Percentiles rank a stretch among this genome's conserved stretches.
Conservation (phyloP, 2,113 vertebrate genomes). For the Cygnus buccinator region DNA sequence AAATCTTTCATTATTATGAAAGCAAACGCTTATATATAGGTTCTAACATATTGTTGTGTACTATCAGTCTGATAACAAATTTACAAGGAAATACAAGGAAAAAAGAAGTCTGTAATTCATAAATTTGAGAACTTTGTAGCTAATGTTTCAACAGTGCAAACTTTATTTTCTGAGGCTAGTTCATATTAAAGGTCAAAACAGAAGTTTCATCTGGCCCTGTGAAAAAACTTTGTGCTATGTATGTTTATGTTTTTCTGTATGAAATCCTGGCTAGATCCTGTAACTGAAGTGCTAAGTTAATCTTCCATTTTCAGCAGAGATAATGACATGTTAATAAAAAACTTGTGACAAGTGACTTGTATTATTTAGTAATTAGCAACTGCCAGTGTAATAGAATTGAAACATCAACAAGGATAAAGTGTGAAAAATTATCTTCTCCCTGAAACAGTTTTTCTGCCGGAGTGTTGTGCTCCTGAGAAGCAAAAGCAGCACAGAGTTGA, state of each 20-base stretch:
- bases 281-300: background rate
- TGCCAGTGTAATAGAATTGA: conserved; percentile 25
- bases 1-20: background rate
- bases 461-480: background rate
- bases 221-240: background rate
- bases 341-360: conserved; percentile 11
- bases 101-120: background rate
- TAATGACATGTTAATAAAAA: background rate
- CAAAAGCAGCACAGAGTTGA: background rate
- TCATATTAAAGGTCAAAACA: background rate
- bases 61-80: background rate
- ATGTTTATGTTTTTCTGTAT: background rate
- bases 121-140: background rate
- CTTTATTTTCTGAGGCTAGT: background rate
- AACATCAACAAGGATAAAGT: conserved; percentile 17
- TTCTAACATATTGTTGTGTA: background rate
- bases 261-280: background rate
- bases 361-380: conserved; percentile 39
- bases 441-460: background rate
- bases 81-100: background rate
- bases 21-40: background rate
- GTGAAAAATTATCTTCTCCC: background rate
- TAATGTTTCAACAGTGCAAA: background rate
- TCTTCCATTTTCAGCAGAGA: conserved; percentile 11
- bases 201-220: background rate